These are phyloP conservation scores for Pilophorus perplexus DNA, from an alignment of 2,888 invertebrate genomes.

Conservation along the genomic window DNA sequence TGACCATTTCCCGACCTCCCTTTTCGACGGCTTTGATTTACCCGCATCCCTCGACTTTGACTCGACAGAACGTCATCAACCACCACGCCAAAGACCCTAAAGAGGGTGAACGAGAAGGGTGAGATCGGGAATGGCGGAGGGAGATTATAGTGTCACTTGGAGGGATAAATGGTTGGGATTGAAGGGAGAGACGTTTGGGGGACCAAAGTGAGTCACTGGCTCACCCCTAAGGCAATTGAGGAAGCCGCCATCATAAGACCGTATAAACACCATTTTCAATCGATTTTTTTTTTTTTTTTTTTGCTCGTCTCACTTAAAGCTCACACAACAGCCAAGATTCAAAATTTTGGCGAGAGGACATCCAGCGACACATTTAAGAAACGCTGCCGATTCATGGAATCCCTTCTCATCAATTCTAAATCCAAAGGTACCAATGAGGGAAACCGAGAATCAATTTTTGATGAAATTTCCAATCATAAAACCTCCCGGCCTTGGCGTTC, in stretches of 20 bases:
- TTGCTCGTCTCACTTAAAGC: too few species aligned
- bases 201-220: background rate
- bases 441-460: too few species aligned
- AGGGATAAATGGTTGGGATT: conserved; percentile 23
- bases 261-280: conserved; percentile 23
- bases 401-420: too few species aligned
- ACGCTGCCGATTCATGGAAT: too few species aligned
- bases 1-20: too few species aligned
- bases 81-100: conserved; percentile 15
- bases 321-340: too few species aligned
- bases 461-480: too few species aligned
- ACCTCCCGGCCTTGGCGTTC: too few species aligned
- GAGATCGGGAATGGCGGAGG: conserved; percentile 9
- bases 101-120: conserved; percentile 13
- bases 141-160: background rate
- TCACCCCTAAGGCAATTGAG: conserved; percentile 6
- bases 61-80: conserved; percentile 11
- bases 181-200: conserved; percentile 3
- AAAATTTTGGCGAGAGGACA: background rate
- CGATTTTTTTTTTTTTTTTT: too few species aligned
- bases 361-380: background rate
- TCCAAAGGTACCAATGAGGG: too few species aligned
- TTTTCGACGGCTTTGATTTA: too few species aligned
- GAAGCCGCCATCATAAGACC: conserved; percentile 3
- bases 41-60: background rate